Evolutionary conservation across 2,113 vertebrate genomes (phyloP), one percentile per base, ranked within the genome.

Genomic region (Pachypanchax playfairii): DNA sequence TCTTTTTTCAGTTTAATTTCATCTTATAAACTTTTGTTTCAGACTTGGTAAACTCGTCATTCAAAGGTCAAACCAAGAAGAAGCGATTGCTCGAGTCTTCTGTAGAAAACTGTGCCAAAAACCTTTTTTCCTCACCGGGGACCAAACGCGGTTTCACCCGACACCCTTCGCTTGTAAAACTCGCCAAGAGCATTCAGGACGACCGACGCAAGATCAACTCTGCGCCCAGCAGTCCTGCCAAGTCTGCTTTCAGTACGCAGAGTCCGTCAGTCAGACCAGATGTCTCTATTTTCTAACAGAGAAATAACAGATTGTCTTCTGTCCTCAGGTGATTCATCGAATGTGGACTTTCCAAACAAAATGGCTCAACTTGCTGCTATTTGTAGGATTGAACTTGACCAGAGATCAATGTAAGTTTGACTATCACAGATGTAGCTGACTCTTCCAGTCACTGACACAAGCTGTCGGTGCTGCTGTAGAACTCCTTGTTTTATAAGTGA

Each of bases 161-260:
- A 0, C 97, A 98, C 83, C 93, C 93, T 0, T 98, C 97, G 48
- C 93, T 99, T 9, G 94, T 97, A 42, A 96, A 97, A 68, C 79
- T 97, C 67, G 92, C 94, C 6, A 95, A 93, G 77, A 95, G 85
- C 65, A 95, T 95, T 53, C 94, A 98, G 73, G 94, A 91, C 0
- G 95, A 98, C 77, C 90, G 94, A 3, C 92, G 97, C 52, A 98
- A 95, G 88, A 95, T 98, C 66, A 97, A 85, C 47, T 98, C 97
- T 0, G 96, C 96, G 18, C 97, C 96, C 7, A 92, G 88, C 61
- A 98, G 96, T 36, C 97, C 97, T 0, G 49, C 88, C 50, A 98
- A 94, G 88, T 89, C 71, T 54, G 77, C 5, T 64, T 58, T 79
- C 69, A 64, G 95, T 98, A 81, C 52, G 89, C 38, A 17, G 3